Base-by-base conservation (phyloP, 2,888 invertebrate genomes). In the Pharmacophagus antenor region DNA sequence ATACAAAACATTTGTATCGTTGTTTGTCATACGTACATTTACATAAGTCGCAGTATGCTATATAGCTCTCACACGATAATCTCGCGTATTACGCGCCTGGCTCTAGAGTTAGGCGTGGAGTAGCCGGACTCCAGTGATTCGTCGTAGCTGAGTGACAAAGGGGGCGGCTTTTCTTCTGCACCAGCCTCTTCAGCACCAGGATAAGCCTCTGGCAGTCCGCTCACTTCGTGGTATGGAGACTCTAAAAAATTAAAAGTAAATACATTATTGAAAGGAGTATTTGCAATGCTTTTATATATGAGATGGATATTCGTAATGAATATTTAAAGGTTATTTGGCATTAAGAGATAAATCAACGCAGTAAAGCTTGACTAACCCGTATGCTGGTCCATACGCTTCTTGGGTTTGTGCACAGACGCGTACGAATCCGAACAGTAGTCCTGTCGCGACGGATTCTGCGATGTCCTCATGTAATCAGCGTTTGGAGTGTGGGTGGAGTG, bases 91-190 rank as follows among this genome's bases (percentile, higher is more conserved):
- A 98, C 97, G 80, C 98, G 93, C 71, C 97, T 94, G 77, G 96
- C 96, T 80, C 97, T 94, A 74, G 97, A 97, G 91, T 97, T 97
- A 65, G 97, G 97, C 70, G 98, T 97, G 67, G 97, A 97, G 88
- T 97, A 97, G 57, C 97, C 98, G 65, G 97, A 97, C 89, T 97
- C 98, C 56, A 97, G 93, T 72, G 96, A 97, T 91, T 97, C 97
- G 89, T 98, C 97, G 88, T 97, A 97, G 80, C 96, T 95, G 71
- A 97, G 93, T 62, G 96, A 96, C 85, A 96, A 94, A 84, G 96
- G 96, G 62, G 96, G 95, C 31, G 96, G 95, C 85, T 97, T 96
- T 77, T 95, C 94, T 73, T 97, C 97, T 92, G 94, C 66, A 93
- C 93, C 66, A 93, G 94, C 84, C 93, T 95, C 85, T 93, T 93